Evolutionary conservation across 2,888 invertebrate genomes (phyloP).

Genomic region (Noctuana brunneofusca): DNA sequence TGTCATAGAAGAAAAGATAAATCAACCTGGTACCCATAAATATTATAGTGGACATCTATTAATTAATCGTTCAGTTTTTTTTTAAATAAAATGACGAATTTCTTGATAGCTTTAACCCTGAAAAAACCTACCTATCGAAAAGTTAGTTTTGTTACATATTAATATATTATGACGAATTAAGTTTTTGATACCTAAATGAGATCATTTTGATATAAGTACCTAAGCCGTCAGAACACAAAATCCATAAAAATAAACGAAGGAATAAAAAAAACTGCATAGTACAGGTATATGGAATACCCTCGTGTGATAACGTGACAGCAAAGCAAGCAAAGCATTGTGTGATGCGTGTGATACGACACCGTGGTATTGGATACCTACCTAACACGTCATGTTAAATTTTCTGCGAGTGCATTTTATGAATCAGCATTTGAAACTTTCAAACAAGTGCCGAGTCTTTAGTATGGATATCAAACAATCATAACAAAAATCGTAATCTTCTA

Average conservation of each 20-base stretch:
- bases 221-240: not conserved
- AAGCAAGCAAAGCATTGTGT: not conserved
- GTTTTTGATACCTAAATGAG: no score
- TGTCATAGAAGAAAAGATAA: conserved; percentile 51
- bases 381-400: not conserved
- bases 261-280: not conserved
- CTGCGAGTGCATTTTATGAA: conserved; percentile 10
- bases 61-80: conserved; percentile 2
- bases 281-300: not conserved
- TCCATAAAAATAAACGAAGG: not conserved
- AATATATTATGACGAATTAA: no score
- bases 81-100: not conserved
- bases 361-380: not conserved
- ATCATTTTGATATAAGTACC: no score
- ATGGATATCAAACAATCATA: conserved; percentile 74
- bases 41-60: not conserved
- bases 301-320: not conserved
- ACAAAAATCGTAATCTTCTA: conserved; percentile 61
- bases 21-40: not conserved
- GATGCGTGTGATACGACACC: conserved; percentile 12
- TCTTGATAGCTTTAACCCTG: not conserved
- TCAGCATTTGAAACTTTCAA: conserved; percentile 56
- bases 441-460: conserved; percentile 65
- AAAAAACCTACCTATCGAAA: no score
- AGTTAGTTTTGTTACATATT: no score